Evolutionary conservation across 2,888 invertebrate species (phyloP).

Genomic region (Clostera curtula): DNA sequence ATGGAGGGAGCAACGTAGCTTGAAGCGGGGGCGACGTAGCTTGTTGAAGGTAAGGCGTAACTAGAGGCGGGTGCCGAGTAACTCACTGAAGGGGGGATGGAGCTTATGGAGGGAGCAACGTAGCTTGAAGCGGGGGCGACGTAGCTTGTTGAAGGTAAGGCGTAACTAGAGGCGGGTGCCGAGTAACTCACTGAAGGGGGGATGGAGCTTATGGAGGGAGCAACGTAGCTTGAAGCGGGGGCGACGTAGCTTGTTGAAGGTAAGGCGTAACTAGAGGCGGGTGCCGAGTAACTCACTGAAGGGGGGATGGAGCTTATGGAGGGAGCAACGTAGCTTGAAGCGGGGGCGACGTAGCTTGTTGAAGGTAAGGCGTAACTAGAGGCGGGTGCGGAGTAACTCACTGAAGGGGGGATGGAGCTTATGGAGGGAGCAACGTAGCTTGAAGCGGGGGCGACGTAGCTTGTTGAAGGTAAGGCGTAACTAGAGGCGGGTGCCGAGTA

Average conservation of each 20-base stretch:
- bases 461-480: too few species aligned
- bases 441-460: not conserved
- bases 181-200: not conserved
- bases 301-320: not conserved
- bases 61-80: slow-evolving; percentile 1
- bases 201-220: slow-evolving; percentile 33
- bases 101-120: slow-evolving; percentile 3
- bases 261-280: slow-evolving; percentile 3
- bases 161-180: too few species aligned
- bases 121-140: slow-evolving; percentile 1
- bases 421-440: slow-evolving; percentile 5
- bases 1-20: too few species aligned
- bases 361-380: too few species aligned
- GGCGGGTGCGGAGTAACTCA: slow-evolving; percentile 3
- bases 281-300: slow-evolving; percentile 6
- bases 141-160: too few species aligned
- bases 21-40: not conserved
- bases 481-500: slow-evolving; percentile 1
- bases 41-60: not conserved
- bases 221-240: too few species aligned
- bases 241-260: slow-evolving; percentile 4
- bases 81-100: slow-evolving; percentile 5
- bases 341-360: not conserved
- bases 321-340: too few species aligned
- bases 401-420: slow-evolving; percentile 3